These are phyloP conservation scores for Zapus hudsonius DNA, from an alignment of 2,113 vertebrate genomes.

Conservation along the genomic window DNA sequence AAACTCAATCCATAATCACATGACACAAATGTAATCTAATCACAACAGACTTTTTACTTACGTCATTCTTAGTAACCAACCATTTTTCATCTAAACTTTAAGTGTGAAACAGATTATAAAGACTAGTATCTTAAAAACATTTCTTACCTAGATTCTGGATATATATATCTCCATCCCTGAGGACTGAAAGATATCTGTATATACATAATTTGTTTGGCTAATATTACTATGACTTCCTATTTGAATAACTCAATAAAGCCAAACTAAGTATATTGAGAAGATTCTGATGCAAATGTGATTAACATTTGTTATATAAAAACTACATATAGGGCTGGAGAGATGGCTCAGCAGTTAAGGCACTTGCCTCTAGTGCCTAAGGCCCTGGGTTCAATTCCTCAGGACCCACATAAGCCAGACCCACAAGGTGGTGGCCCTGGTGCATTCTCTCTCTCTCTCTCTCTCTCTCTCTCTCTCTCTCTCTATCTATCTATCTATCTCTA, in stretches of 20 bases:
- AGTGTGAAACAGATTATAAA: slow-evolving; percentile 11
- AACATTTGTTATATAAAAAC: no score
- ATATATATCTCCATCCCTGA: no score
- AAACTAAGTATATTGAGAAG: slow-evolving; percentile 42
- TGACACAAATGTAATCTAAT: not conserved
- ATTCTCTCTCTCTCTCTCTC: no score
- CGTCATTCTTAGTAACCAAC: not conserved
- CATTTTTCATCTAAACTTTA: slow-evolving; percentile 39
- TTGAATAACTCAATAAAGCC: slow-evolving; percentile 25
- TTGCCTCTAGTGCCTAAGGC: no score
- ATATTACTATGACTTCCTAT: slow-evolving; percentile 28
- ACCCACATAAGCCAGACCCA: no score
- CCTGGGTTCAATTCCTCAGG: no score
- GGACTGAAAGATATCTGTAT: not conserved
- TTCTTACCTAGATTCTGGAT: not conserved
- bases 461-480: no score
- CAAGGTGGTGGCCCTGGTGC: no score
- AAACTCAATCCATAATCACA: not conserved
- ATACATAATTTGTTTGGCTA: slow-evolving; percentile 10
- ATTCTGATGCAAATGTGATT: not conserved
- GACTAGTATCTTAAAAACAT: not conserved
- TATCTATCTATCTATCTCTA: no score
- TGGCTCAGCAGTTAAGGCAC: no score
- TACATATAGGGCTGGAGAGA: no score
- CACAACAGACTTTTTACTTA: not conserved